A percentile compares a stretch with the other conserved stretches of the same genome.
Conservation (phyloP, 2,888 invertebrate genomes). For the Drosophila monieri region DNA sequence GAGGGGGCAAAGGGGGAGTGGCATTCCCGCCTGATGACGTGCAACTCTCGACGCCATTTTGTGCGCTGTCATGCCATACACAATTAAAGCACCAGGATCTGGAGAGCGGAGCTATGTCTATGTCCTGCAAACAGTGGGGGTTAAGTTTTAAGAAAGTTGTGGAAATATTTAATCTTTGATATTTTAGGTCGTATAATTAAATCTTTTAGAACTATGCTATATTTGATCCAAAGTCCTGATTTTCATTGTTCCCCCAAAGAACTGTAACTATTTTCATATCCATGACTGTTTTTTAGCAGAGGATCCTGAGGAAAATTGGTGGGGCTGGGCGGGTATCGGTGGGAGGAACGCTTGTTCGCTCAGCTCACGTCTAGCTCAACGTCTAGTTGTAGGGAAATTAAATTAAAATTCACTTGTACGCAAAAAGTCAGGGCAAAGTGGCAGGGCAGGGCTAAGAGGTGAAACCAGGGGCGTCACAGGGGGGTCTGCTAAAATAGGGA, state of each 20-base stretch:
- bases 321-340: neutral
- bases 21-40: slow-evolving; percentile 68
- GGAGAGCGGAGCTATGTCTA: slow-evolving; percentile 44
- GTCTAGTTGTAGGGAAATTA: slow-evolving; percentile 77
- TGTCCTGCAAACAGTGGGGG: slow-evolving; percentile 18
- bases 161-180: neutral
- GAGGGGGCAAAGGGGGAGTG: slow-evolving; percentile 3
- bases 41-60: slow-evolving; percentile 76
- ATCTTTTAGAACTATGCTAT: too few species aligned
- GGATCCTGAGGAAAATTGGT: too few species aligned
- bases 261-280: neutral
- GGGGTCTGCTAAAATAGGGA: slow-evolving; percentile 10
- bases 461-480: slow-evolving; percentile 13
- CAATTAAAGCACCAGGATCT: slow-evolving; percentile 74
- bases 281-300: slow-evolving; percentile 4
- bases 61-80: slow-evolving; percentile 78
- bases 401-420: slow-evolving; percentile 78
- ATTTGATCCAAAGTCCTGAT: neutral
- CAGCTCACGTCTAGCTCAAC: slow-evolving; percentile 75
- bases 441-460: slow-evolving; percentile 29
- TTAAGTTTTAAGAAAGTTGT: neutral
- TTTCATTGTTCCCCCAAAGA: neutral
- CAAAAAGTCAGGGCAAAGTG: slow-evolving; percentile 61
- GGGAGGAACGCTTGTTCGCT: slow-evolving; percentile 49
- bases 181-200: neutral